Base-by-base conservation (phyloP, 2,113 vertebrate species). In the Labeo rohita region DNA sequence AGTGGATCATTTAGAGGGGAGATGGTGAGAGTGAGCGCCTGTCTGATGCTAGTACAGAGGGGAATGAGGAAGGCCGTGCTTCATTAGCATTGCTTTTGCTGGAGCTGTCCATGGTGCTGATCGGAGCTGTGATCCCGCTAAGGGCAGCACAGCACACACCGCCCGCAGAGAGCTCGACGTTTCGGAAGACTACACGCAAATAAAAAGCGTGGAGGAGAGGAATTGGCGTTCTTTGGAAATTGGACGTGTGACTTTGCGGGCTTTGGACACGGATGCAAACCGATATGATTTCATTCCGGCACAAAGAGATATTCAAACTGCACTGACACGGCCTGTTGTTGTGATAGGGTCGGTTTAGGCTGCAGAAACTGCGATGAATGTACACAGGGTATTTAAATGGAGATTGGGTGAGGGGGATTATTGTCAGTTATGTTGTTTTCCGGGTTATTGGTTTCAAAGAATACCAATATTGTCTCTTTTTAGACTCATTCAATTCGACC, bases 71-170 rank as follows among this genome's bases (percentile, higher is more conserved):
- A 59, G 82, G 68, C 49, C 2, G 68, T 10, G 18, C 82, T 84
- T 73, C 68, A 84, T 84, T 84, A 84, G 50, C 82, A 84, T 45
- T 74, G 80, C 80, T 39, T 81, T 52, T 52, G 82, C 68, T 59
- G 21, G 82, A 43, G 66, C 82, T 59, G 82, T 84, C 82, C 82
- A 0, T 84, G 18, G 50, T 84, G 68, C 82, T 84, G 82, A 84
- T n/a, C 28, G 15, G 80, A 68, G 80, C 63, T 82, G 63, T 70
- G 80, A 82, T 84, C 66, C 82, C 34, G 21, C 49, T 73, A 50
- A 70, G 50, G 45, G 45, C 61, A 34, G 61, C 23, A n/a, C 39
- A n/a, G 43, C 75, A 34, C 43, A 81, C 61, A 28, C 45, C 45
- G 23, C 79, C 61, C 8, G 61, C 61, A 52, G 65, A 82, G 63